Base-by-base conservation (phyloP, 2,797 vertebrate species). In the Odontamblyopus lacepedii region DNA sequence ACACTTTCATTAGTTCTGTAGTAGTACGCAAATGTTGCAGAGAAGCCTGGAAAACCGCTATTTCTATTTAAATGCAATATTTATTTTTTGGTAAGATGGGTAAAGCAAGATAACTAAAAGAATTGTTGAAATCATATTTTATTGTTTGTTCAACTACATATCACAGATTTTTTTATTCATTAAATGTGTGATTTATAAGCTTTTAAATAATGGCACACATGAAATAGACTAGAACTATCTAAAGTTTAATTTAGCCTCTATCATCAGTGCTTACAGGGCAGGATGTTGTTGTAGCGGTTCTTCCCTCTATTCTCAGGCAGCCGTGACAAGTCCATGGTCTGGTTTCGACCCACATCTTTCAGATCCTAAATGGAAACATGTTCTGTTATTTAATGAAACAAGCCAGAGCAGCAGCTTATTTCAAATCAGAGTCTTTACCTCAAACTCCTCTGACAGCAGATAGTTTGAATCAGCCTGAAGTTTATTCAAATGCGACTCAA, bases 251-350 rank as follows among this genome's bases (percentile, higher is more conserved):
- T 19, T 26, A 12, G n/a, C 15, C 3, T 44, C 6, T 64, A 11
- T 11, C 18, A n/a, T 11, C 19, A 5, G 6, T 4, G 94, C 97
- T 95, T 77, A 98, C 97, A 99, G 6, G 97, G 97, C 82, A 98
- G 90, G 92, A 99, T 98, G 92, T 99, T 99, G 93, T 98, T 99
- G 91, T 99, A 99, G 84, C 97, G 96, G 92, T 99, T 99, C 92
- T 99, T 98, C 62, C 96, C 96, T 92, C 97, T 91, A 85, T 99
- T 99, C 82, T 97, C 96, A 0, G 95, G 96, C 81, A 98, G 88
- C 70, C 96, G 94, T 23, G 97, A 96, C 19, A 95, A 94, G 72
- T 97, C 97, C 93, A 96, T 95, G 0, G 92, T 88, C 82, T 98
- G 97, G 88, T 95, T 97, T 69, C 96, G 93, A 59, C 97, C 97